Conservation (phyloP, 2,888 invertebrate genomes). For the Ceramica pisi region DNA sequence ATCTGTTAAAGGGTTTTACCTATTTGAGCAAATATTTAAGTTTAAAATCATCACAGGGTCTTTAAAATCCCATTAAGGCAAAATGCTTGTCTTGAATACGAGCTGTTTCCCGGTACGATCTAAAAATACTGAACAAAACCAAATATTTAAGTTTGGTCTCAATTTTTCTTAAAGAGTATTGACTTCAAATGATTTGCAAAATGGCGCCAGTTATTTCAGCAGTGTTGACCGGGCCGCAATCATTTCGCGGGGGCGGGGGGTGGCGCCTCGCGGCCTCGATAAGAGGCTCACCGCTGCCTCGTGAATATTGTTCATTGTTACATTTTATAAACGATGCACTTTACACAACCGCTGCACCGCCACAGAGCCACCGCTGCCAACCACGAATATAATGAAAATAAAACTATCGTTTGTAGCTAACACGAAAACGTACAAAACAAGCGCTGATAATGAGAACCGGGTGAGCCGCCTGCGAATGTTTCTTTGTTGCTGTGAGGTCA, state of each 20-base stretch:
- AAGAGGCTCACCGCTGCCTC: slow-evolving; percentile 71
- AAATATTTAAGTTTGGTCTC: slow-evolving; percentile 33
- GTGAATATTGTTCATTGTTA: slow-evolving; percentile 72
- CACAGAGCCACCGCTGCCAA: slow-evolving; percentile 30
- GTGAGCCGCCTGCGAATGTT: slow-evolving; percentile 14
- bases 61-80: slow-evolving; percentile 40
- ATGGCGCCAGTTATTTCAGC: slow-evolving; percentile 63
- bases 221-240: slow-evolving; percentile 70
- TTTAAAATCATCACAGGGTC: slow-evolving; percentile 21
- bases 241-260: slow-evolving; percentile 74
- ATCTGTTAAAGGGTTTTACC: slow-evolving; percentile 36
- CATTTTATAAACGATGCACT: slow-evolving; percentile 68
- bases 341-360: slow-evolving; percentile 51
- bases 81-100: slow-evolving; percentile 16
- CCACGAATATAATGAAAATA: slow-evolving; percentile 47
- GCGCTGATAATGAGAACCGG: slow-evolving; percentile 34
- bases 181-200: slow-evolving; percentile 64
- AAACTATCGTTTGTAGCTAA: slow-evolving; percentile 43
- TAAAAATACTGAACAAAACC: slow-evolving; percentile 25
- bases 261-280: slow-evolving; percentile 68
- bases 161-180: slow-evolving; percentile 53
- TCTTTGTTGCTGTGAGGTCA: slow-evolving; percentile 14
- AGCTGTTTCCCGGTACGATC: not conserved
- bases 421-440: slow-evolving; percentile 38
- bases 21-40: slow-evolving; percentile 27